phyloP scores from a whole-genome alignment of 2,888 invertebrate species.

The Ormyrus pomaceus region DNA sequence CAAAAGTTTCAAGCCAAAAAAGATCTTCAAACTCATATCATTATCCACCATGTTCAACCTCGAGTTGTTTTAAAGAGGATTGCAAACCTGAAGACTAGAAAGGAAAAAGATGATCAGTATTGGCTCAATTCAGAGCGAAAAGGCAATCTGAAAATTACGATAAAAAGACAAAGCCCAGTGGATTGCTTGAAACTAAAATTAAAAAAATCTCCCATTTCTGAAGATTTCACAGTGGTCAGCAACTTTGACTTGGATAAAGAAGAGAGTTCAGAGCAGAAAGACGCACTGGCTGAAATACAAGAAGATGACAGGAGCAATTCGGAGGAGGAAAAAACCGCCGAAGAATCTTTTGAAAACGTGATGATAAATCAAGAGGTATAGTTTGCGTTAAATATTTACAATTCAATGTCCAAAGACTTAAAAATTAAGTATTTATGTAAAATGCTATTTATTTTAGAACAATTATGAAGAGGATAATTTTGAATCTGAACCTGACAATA shows the following conservation, averaged over 20 bases:
- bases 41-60: constrained; percentile 68
- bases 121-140: constrained; percentile 68
- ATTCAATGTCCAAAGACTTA: constrained; percentile 1
- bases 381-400: constrained; percentile 5
- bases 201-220: constrained; percentile 68
- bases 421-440: background rate
- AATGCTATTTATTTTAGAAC: constrained; percentile 59
- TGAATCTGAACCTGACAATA: constrained; percentile 64
- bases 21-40: constrained; percentile 67
- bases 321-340: constrained; percentile 64
- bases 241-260: constrained; percentile 60
- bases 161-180: constrained; percentile 67
- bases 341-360: constrained; percentile 70
- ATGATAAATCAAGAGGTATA: constrained; percentile 70
- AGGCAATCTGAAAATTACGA: constrained; percentile 70
- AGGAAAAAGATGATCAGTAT: constrained; percentile 64
- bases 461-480: constrained; percentile 66
- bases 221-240: constrained; percentile 70
- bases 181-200: constrained; percentile 69
- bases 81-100: constrained; percentile 64
- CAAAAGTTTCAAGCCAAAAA: constrained; percentile 68
- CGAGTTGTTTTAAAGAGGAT: constrained; percentile 70
- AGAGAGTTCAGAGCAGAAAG: constrained; percentile 40
- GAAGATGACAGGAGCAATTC: constrained; percentile 69
- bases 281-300: constrained; percentile 68